These are phyloP conservation scores for Eustalomyia histrio DNA, from an alignment of 2,888 invertebrate species.

Conservation along the genomic window DNA sequence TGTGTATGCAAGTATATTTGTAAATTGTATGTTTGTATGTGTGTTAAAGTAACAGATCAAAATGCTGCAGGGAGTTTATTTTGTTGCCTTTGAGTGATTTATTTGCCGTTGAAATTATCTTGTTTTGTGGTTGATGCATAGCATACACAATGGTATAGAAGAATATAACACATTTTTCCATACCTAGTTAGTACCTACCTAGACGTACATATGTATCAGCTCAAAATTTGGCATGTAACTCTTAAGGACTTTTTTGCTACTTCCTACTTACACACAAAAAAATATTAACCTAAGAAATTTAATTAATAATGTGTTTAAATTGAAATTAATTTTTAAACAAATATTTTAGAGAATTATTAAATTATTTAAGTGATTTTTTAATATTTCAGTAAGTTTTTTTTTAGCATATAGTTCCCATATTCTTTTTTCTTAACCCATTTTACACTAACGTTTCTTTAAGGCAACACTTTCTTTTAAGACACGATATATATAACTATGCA, in stretches of 20 bases:
- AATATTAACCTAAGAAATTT: too few relatives aligned
- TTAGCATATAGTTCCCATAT: too few relatives aligned
- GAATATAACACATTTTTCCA: constrained; percentile 56
- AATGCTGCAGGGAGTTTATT: constrained; percentile 59
- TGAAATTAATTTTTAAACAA: too few relatives aligned
- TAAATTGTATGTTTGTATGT: constrained; percentile 1
- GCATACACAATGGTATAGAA: constrained; percentile 13
- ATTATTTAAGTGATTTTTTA: too few relatives aligned
- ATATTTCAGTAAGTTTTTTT: too few relatives aligned
- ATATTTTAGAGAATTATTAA: too few relatives aligned
- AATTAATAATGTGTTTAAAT: too few relatives aligned
- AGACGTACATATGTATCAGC: constrained; percentile 53
- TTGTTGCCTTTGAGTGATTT: constrained; percentile 73
- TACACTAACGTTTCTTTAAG: too few relatives aligned
- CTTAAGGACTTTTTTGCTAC: neutral
- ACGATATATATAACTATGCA: too few relatives aligned
- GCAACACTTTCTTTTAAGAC: too few relatives aligned
- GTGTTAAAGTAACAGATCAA: constrained; percentile 49
- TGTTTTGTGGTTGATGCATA: constrained; percentile 65
- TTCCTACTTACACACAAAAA: too few relatives aligned
- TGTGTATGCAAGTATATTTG: neutral
- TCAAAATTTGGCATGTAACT: constrained; percentile 10
- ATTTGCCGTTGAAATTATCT: constrained; percentile 77
- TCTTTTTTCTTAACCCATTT: too few relatives aligned
- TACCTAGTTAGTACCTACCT: constrained; percentile 64